Percentiles rank a stretch among this genome's conserved stretches.
These are phyloP conservation scores for Anser brachyrhynchus DNA, from an alignment of 2,113 vertebrate genomes.

Conservation along the genomic window DNA sequence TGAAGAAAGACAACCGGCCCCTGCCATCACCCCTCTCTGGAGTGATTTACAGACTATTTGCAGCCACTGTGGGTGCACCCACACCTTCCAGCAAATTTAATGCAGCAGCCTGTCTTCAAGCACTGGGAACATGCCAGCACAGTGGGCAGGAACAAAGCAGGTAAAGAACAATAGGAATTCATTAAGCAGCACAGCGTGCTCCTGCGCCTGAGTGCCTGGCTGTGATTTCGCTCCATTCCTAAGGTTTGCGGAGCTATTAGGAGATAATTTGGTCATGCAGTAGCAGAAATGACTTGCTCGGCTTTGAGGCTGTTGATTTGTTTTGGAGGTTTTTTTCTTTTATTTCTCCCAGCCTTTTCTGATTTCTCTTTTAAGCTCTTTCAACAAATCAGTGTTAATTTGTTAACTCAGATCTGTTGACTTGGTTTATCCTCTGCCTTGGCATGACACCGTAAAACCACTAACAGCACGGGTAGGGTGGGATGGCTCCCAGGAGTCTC, in stretches of 20 bases:
- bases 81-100: background rate
- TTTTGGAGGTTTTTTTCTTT: background rate
- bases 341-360: background rate
- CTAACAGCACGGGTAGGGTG: background rate
- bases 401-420: background rate
- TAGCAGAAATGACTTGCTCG: background rate
- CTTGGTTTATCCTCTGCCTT: background rate
- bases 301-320: background rate
- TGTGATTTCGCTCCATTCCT: background rate
- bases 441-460: background rate
- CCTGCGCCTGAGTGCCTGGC: background rate
- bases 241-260: background rate
- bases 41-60: background rate
- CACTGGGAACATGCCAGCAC: background rate
- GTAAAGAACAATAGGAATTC: background rate
- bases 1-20: background rate
- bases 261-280: background rate
- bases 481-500: background rate
- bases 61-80: background rate
- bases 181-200: background rate
- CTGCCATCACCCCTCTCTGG: background rate
- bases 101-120: background rate
- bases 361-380: background rate
- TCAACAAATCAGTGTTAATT: background rate
- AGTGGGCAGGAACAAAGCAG: background rate